A percentile compares a stretch with the other conserved stretches of the same genome.
These are phyloP conservation scores for Eucriotettix oculatus DNA, from an alignment of 2,888 invertebrate species.

Conservation along the genomic window DNA sequence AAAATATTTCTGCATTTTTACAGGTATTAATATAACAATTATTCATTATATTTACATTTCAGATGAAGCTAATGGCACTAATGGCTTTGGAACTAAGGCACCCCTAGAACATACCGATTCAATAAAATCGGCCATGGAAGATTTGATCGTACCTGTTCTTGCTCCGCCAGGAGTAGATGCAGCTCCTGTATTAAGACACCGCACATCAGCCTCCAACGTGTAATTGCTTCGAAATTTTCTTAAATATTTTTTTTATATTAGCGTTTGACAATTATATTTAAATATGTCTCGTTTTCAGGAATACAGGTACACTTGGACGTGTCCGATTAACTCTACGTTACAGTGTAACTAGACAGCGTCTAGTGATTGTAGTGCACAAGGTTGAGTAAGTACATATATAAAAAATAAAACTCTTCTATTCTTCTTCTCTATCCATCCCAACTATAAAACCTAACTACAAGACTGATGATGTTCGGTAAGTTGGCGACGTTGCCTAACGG, in stretches of 20 bases:
- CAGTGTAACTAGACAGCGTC: constrained; percentile 63
- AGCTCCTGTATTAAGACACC: neutral
- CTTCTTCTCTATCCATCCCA: too few relatives aligned
- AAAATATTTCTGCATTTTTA: too few relatives aligned
- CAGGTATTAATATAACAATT: too few relatives aligned
- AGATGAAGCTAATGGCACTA: too few relatives aligned
- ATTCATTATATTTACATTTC: too few relatives aligned
- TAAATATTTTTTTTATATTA: neutral
- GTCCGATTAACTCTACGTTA: constrained; percentile 75
- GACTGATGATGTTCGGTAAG: too few relatives aligned
- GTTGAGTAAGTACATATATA: constrained; percentile 52
- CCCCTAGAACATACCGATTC: neutral
- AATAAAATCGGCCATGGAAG: neutral
- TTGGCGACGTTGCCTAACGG: too few relatives aligned
- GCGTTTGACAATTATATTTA: neutral
- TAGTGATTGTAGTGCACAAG: constrained; percentile 75
- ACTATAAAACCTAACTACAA: too few relatives aligned
- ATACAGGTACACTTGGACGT: constrained; percentile 59
- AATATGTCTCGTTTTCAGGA: constrained; percentile 24
- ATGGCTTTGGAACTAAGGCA: too few relatives aligned
- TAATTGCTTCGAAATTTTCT: neutral
- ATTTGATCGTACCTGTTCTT: neutral
- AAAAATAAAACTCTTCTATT: too few relatives aligned
- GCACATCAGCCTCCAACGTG: neutral
- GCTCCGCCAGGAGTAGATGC: neutral